Conservation (phyloP, 2,113 vertebrate genomes). For the Dendropsophus ebraccatus region DNA sequence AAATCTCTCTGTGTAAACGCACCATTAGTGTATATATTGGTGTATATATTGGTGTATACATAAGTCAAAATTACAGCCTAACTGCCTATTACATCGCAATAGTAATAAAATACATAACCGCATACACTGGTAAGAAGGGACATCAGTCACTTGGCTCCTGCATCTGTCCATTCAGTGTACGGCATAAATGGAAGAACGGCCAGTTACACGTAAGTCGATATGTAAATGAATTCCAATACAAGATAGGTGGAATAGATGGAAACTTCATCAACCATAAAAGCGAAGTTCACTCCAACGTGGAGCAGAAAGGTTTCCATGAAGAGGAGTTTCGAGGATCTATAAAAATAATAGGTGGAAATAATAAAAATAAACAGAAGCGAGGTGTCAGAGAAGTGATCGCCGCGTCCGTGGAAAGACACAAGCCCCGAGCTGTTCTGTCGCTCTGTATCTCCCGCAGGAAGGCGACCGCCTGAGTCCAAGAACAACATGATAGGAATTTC, state of each 20-base stretch:
- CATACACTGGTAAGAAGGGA: too few relatives aligned
- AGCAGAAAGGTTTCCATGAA: not conserved
- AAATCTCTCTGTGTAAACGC: too few relatives aligned
- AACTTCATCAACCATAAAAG: not conserved
- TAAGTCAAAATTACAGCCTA: too few relatives aligned
- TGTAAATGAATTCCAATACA: too few relatives aligned
- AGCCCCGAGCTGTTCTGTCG: not conserved
- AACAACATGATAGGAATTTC: constrained; percentile 48
- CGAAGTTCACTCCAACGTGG: not conserved
- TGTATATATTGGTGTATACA: too few relatives aligned
- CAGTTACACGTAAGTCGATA: too few relatives aligned
- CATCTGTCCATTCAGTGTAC: too few relatives aligned
- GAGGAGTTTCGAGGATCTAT: not conserved
- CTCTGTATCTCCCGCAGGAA: not conserved
- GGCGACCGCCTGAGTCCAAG: constrained; percentile 13
- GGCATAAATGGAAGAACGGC: too few relatives aligned
- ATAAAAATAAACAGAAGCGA: constrained; percentile 51
- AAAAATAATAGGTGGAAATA: constrained; percentile 16
- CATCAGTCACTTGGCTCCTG: too few relatives aligned
- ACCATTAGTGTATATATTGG: too few relatives aligned
- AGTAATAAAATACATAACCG: too few relatives aligned
- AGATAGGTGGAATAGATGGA: constrained; percentile 5
- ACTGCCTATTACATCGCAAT: too few relatives aligned
- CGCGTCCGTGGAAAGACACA: constrained; percentile 19
- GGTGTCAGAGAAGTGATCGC: constrained; percentile 39